Evolutionary conservation across 2,888 invertebrate species (phyloP), one percentile per base, ranked within the genome.

Genomic region (Agrochola macilenta): DNA sequence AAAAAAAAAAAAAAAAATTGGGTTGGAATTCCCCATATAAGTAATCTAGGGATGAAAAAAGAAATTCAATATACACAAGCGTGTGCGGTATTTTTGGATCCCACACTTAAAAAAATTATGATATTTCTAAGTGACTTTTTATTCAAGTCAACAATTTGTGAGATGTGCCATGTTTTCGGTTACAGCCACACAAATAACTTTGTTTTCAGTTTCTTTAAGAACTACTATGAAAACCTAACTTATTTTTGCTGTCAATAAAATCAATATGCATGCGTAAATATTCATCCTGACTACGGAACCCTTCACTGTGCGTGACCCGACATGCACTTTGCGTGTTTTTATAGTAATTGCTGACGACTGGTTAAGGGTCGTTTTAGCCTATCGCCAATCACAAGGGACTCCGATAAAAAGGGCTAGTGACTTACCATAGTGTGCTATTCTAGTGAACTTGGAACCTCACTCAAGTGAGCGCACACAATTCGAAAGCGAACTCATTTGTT

Each of bases 331-430:
- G 35, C n/a, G 4, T 17, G 30, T 57, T 69, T 65, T 74, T 66
- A 74, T 66, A 61, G 66, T 84, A 79, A 79, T 84, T 79, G 65
- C 26, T 14, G 64, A 70, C 52, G 46, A 69, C 58, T 69, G 35
- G 17, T 63, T 66, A 72, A 60, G 46, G 66, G 46, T 66, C 7
- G 8, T 30, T 71, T 78, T 39, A 46, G 26, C 26, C 57, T 58
- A 68, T 63, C 20, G 63, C 20, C 8, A 43, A 68, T 54, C 82
- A 64, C 63, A 35, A 43, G 57, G 57, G 63, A 43, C 1, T 69
- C 58, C 14, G n/a, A 35, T 43, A 17, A 30, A 54, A 39, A 26
- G n/a, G 49, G 26, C 14, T 9, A n/a, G 20, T n/a, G 11, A n/a
- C n/a, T 5, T 35, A n/a, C 17, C 54, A 11, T 5, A 14, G 17